A percentile compares a stretch with the other conserved stretches of the same genome.
Conservation (phyloP, 1,140 invertebrate genomes). For the Tetramorium alpestre region DNA sequence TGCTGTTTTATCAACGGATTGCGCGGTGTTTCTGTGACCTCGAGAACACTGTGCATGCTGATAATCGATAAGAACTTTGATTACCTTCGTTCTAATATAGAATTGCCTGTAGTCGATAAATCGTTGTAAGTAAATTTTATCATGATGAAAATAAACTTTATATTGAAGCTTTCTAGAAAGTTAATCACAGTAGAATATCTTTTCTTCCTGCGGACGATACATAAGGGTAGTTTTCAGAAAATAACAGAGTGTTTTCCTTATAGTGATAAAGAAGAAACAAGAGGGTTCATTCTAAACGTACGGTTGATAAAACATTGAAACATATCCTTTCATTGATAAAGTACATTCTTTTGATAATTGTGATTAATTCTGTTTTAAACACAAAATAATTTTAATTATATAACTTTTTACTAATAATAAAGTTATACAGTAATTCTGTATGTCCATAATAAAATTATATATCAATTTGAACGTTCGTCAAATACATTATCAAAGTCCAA, state of each 20-base stretch:
- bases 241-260: neutral
- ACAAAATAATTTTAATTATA: neutral
- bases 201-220: constrained; percentile 4
- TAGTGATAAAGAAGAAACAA: neutral
- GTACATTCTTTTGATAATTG: neutral
- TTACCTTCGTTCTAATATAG: neutral
- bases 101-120: constrained; percentile 22
- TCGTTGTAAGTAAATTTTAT: neutral
- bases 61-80: neutral
- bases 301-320: neutral
- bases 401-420: neutral
- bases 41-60: neutral
- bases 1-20: constrained; percentile 23
- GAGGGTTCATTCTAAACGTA: neutral
- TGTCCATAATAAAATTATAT: neutral
- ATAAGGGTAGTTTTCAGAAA: neutral
- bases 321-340: neutral
- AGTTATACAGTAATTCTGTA: neutral
- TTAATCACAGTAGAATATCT: neutral
- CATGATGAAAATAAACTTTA: neutral
- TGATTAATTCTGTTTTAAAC: neutral
- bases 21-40: neutral
- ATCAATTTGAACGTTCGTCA: neutral
- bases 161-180: neutral
- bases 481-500: neutral